Conservation (phyloP, 2,888 invertebrate genomes). For the Euzophera pinguis region DNA sequence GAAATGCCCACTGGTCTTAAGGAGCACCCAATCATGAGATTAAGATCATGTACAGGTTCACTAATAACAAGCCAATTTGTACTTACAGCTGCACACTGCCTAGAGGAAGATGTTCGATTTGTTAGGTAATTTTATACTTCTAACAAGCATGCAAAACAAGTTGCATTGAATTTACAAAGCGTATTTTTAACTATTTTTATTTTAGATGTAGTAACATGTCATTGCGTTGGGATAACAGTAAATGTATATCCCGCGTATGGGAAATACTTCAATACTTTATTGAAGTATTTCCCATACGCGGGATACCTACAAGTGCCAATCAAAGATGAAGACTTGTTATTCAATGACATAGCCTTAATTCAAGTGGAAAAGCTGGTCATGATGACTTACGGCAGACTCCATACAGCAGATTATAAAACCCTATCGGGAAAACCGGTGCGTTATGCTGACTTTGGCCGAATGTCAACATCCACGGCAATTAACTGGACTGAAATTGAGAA, state of each 20-base stretch:
- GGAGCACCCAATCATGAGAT: too few species aligned
- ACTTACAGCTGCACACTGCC: not conserved
- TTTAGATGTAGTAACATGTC: not conserved
- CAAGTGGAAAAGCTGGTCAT: not conserved
- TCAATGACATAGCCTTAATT: not conserved
- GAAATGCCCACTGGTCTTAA: too few species aligned
- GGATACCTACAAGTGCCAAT: too few species aligned
- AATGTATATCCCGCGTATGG: not conserved
- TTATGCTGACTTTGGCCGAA: not conserved
- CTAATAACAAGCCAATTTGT: not conserved
- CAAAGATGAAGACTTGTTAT: too few species aligned
- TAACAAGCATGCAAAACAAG: too few species aligned
- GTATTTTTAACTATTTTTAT: too few species aligned
- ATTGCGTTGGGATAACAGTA: not conserved
- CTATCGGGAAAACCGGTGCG: not conserved
- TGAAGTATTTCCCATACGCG: not conserved
- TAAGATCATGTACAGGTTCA: not conserved
- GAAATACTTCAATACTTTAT: too few species aligned
- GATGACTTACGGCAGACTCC: not conserved
- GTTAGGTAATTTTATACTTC: too few species aligned
- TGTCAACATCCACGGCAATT: not conserved
- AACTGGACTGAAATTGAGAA: not conserved
- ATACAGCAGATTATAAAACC: not conserved
- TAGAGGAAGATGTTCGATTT: too few species aligned
- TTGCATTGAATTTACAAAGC: too few species aligned